These are phyloP conservation scores for Gymnothorax javanicus DNA, from an alignment of 2,797 vertebrate genomes.

Conservation along the genomic window DNA sequence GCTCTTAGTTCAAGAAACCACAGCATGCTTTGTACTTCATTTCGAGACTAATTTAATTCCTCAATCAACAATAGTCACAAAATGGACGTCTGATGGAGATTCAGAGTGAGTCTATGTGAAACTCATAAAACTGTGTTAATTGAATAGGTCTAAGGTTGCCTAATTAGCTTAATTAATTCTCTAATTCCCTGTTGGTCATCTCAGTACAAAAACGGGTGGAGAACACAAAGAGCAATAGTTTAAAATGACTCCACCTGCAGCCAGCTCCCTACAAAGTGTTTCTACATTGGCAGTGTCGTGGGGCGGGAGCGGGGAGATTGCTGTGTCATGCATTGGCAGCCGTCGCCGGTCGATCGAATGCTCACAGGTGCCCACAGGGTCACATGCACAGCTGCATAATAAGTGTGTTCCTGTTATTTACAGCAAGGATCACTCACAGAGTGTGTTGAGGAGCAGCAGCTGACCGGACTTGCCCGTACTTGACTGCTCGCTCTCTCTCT, in stretches of 20 bases:
- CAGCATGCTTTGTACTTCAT: neutral
- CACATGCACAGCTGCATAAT: neutral
- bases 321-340: neutral
- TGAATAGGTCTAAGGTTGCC: conserved; percentile 18
- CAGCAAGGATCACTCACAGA: neutral
- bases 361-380: too few species aligned
- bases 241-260: neutral
- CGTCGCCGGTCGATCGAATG: too few species aligned
- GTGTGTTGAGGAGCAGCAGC: neutral
- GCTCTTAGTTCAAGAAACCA: neutral
- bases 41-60: neutral
- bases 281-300: neutral
- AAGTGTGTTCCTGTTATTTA: neutral
- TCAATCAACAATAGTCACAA: neutral
- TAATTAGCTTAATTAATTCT: neutral
- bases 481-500: neutral
- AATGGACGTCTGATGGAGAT: neutral
- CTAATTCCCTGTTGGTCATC: neutral
- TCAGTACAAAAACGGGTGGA: neutral
- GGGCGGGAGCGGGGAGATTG: neutral
- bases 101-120: neutral
- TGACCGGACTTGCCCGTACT: neutral
- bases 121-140: conserved; percentile 18
- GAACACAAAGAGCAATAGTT: neutral
- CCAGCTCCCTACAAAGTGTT: neutral